Evolutionary conservation across 1,140 invertebrate species (phyloP), one percentile per base, ranked within the genome.

Genomic region (Procambarus virginalis): DNA sequence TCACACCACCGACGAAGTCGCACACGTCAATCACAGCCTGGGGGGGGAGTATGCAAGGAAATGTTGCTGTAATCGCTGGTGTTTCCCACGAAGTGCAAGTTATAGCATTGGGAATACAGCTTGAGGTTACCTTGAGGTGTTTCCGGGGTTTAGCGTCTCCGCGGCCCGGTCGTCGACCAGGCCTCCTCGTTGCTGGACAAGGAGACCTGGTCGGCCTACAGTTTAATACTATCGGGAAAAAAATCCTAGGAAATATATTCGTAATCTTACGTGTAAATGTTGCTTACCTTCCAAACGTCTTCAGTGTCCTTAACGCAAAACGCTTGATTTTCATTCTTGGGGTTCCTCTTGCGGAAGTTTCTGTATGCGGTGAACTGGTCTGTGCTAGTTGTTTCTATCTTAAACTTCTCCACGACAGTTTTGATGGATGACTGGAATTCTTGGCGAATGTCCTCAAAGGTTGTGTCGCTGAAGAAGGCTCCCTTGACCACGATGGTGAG

Each of bases 241-340:
- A 34, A 34, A 34, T 34, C 34, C 34, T 34, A 34, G 34, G 34
- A 34, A 34, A 34, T 34, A 34, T 34, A 34, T 34, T 34, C 34
- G 34, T 34, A 34, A 34, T 34, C 34, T 34, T 34, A 34, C 1
- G 34, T 34, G 34, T 34, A 34, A 34, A 34, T 34, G 34, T 34
- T 45, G 14, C 78, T 68, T 68, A 87, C 78, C 60, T 46, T 77
- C 68, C n/a, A 77, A 12, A 45, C 6, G 3, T 76, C 49, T 1
- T 76, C 75, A 10, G 34, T 78, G 0, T 86, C 84, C 9, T 76
- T 78, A 2, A 76, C 14, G 45, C 75, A 77, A 49, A 86, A 73
- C 17, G 84, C 84, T 73, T 86, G 84, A 49, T 86, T 86, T 76
- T 86, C 84, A 58, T 86, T 86, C 75, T 86, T 86, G 2, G 84